phyloP scores from a whole-genome alignment of 2,797 vertebrate genomes.

The Ctenosaura bakeri region DNA sequence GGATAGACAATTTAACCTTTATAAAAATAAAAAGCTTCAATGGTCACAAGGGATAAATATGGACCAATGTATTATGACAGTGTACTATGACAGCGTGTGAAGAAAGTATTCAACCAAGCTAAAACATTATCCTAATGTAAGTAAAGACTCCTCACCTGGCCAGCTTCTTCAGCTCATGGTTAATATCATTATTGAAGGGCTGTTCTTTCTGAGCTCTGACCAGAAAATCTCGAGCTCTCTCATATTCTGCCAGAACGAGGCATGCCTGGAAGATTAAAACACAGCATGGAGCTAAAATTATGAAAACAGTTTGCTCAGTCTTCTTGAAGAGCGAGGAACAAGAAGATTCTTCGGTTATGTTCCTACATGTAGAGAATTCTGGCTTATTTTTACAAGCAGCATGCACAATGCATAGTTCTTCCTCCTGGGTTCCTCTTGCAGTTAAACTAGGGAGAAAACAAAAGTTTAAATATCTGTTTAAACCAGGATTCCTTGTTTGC shows the following conservation, averaged over 20 bases:
- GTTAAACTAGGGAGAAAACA: not conserved
- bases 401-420: not conserved
- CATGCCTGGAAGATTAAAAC: conserved; percentile 84
- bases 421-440: not conserved
- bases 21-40: not conserved
- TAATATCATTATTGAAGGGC: conserved; percentile 91
- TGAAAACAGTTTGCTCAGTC: not conserved
- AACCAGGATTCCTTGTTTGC: not conserved
- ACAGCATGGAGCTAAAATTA: not conserved
- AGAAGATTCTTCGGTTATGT: not conserved
- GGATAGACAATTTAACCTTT: not conserved
- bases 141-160: conserved; percentile 79
- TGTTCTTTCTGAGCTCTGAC: conserved; percentile 85
- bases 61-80: not conserved
- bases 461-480: not conserved
- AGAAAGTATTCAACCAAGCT: not conserved
- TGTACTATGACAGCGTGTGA: too few species aligned
- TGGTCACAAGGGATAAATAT: not conserved
- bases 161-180: conserved; percentile 87
- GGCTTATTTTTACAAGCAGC: not conserved
- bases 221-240: conserved; percentile 86
- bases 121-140: too few species aligned
- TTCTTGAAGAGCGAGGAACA: not conserved
- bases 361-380: not conserved
- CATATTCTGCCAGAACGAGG: conserved; percentile 86